phyloP scores from a whole-genome alignment of 2,888 invertebrate species.

The Scaptomyza cyrtandrae region DNA sequence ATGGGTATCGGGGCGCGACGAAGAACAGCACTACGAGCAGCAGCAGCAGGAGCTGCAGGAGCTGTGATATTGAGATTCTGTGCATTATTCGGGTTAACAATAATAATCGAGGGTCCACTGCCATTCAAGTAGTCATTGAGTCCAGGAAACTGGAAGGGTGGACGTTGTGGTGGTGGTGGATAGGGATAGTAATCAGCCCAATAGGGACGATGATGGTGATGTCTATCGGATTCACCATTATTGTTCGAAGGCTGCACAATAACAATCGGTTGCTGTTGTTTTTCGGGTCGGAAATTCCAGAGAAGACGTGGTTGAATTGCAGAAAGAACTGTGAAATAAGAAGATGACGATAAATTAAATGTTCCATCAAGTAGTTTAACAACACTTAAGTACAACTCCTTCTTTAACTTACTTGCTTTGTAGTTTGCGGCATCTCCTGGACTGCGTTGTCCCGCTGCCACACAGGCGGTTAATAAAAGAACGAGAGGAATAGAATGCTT shows the following conservation, averaged over 20 bases:
- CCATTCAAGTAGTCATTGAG: not conserved
- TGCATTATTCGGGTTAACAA: conserved; percentile 58
- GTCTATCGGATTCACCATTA: conserved; percentile 23
- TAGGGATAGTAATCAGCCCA: conserved; percentile 37
- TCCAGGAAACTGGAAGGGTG: conserved; percentile 13
- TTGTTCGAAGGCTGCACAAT: conserved; percentile 29
- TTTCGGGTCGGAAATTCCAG: conserved; percentile 37
- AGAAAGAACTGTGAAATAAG: conserved; percentile 9
- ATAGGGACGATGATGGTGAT: conserved; percentile 18
- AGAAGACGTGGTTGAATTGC: conserved; percentile 54
- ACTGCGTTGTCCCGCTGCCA: conserved; percentile 9
- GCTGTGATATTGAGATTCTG: conserved; percentile 18
- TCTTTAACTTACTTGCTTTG: conserved; percentile 15
- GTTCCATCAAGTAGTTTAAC: too few relatives aligned
- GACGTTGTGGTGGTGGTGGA: not conserved
- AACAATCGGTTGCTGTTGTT: conserved; percentile 39
- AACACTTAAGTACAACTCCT: not conserved
- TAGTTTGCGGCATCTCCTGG: not conserved
- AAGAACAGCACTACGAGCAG: not conserved
- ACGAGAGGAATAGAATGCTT: conserved; percentile 27
- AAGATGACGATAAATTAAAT: too few relatives aligned
- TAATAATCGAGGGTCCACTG: conserved; percentile 28
- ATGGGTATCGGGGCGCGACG: conserved; percentile 29
- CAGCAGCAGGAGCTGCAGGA: not conserved
- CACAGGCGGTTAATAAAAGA: conserved; percentile 22